Evolutionary conservation across 2,113 vertebrate genomes (phyloP).

Genomic region (Cacatua alba): DNA sequence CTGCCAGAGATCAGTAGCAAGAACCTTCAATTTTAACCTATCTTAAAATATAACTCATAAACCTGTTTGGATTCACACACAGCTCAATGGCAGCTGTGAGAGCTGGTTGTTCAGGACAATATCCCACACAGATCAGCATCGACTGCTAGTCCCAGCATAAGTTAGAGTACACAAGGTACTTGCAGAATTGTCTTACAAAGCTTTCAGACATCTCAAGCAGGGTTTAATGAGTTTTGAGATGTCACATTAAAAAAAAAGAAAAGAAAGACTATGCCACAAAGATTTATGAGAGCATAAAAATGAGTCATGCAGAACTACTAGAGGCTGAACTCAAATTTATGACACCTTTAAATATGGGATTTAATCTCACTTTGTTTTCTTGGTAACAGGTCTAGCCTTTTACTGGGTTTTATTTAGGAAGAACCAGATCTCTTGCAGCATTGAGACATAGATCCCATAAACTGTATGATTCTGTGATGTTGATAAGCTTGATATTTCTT

Average conservation of each 20-base stretch:
- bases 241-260: not conserved
- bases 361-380: not conserved
- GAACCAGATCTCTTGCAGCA: not conserved
- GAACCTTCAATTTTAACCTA: not conserved
- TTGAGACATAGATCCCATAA: not conserved
- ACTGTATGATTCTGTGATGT: not conserved
- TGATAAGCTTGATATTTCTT: not conserved
- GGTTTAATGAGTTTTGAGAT: not conserved
- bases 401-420: not conserved
- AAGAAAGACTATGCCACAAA: not conserved
- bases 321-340: not conserved
- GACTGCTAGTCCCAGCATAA: not conserved
- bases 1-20: not conserved
- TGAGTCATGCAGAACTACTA: not conserved
- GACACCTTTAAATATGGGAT: not conserved
- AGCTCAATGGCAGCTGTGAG: not conserved
- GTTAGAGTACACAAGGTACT: not conserved
- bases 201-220: not conserved
- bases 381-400: not conserved
- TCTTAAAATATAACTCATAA: not conserved
- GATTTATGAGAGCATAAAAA: not conserved
- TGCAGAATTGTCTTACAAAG: not conserved
- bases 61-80: not conserved
- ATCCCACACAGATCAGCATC: not conserved
- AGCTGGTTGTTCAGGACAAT: not conserved